Evolutionary conservation across 1,140 invertebrate species (phyloP), one percentile per base, ranked within the genome.

Genomic region (Brachionus rubens): DNA sequence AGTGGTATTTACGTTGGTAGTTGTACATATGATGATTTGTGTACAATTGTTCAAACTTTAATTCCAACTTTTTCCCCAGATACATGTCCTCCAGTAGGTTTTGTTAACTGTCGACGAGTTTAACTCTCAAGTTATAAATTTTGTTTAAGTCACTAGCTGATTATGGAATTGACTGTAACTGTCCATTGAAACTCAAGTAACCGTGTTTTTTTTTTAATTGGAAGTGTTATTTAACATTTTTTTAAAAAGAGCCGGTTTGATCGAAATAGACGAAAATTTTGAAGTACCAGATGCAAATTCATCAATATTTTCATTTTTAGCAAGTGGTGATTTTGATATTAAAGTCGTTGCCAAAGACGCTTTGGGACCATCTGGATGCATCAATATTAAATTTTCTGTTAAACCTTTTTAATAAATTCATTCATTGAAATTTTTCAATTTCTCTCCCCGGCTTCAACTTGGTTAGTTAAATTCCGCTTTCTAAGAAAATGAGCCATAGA

Each of bases 1-100:
- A 50, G 30, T 9, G 72, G 72, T 28, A 33, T 75, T 47, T 54
- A 75, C 26, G 72, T 75, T 28, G 72, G 72, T 40, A 54, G 48
- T 19, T 75, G 72, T 41, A 16, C 24, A 30, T 75, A 75, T 56
- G 48, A 54, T 19, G 72, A 75, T 52, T 16, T 75, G 10, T 75
- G 72, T 33, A 54, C 21, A 36, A 16, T 75, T 28, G 48, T 75
- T 19, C 14, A 30, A 75, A 24, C 72, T n/a, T 10, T 75, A 12
- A 41, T 75, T 10, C 72, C 72, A 47, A 24, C 36, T 40, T 75
- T 75, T 40, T 56, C 48, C 14, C 48, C 48, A 16, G 48, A 41
- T 26, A 75, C 50, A 14, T 75, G 72, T 33, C 72, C 72, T 16
- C 33, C 48, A 26, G 33, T 59, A 59, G 36, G 12, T 59, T 9